Conservation (phyloP, 2,113 vertebrate genomes). For the Malurus elegans region DNA sequence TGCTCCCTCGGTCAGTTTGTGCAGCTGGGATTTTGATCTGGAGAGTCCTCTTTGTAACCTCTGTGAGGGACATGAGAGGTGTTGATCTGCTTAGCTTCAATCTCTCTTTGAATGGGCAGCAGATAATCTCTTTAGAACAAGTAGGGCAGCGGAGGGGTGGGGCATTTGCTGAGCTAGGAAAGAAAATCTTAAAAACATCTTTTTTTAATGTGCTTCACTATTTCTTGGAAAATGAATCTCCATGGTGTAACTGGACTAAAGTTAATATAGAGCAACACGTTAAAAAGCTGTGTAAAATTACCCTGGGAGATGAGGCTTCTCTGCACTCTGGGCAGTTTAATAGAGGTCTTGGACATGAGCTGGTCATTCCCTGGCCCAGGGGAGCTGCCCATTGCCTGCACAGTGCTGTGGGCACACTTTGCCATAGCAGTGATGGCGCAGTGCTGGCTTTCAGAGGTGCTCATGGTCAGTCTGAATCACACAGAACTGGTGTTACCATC, state of each 20-base stretch:
- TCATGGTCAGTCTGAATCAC: not conserved
- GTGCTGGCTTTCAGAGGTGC: not conserved
- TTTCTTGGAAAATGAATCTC: not conserved
- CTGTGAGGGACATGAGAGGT: slow-evolving; percentile 38
- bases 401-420: not conserved
- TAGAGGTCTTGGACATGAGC: not conserved
- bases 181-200: not conserved
- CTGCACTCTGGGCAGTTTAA: not conserved
- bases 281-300: not conserved
- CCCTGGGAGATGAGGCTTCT: not conserved
- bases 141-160: slow-evolving; percentile 61
- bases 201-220: not conserved
- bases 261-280: not conserved
- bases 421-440: not conserved
- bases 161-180: not conserved
- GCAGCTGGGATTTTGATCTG: not conserved
- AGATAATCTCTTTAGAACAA: slow-evolving; percentile 83
- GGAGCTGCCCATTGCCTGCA: not conserved
- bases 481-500: not conserved
- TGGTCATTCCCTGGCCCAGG: not conserved
- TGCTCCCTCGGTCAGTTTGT: not conserved
- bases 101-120: slow-evolving; percentile 74
- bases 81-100: slow-evolving; percentile 86
- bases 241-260: not conserved
- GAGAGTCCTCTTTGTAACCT: slow-evolving; percentile 64